phyloP scores from a whole-genome alignment of 2,113 vertebrate genomes.

The Lontra canadensis region DNA sequence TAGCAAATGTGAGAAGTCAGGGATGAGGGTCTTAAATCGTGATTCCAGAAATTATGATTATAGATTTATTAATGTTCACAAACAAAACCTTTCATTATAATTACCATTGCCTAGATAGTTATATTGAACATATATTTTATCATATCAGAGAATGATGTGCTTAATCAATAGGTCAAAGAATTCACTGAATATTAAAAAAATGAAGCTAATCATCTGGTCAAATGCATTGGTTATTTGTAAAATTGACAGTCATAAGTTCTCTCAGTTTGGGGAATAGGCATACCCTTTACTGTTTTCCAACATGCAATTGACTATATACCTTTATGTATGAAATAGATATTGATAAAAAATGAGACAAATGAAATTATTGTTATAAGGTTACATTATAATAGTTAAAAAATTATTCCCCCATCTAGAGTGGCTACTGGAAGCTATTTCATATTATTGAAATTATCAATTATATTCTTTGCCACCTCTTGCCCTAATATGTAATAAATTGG shows the following conservation, averaged over 20 bases:
- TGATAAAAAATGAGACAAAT: not conserved
- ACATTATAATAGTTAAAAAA: not conserved
- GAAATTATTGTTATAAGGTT: not conserved
- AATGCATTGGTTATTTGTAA: not conserved
- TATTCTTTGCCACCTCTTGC: not conserved
- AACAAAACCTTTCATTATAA: not conserved
- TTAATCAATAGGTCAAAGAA: not conserved
- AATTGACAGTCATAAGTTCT: not conserved
- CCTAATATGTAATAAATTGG: not conserved
- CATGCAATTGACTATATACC: not conserved
- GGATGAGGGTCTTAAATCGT: not conserved
- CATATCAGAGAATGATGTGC: not conserved
- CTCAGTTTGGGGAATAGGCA: not conserved
- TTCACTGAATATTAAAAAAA: not conserved
- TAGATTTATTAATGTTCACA: not conserved
- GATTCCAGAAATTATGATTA: not conserved
- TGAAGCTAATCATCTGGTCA: not conserved
- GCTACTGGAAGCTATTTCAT: not conserved
- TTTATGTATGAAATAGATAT: not conserved
- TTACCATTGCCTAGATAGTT: not conserved
- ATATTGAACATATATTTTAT: not conserved
- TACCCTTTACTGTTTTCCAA: not conserved
- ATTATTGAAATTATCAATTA: not conserved
- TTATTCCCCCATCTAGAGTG: not conserved
- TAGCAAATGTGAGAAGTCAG: not conserved